Evolutionary conservation across 2,797 vertebrate genomes (phyloP), one percentile per base, ranked within the genome.

Genomic region (Rhynchonycteris naso): DNA sequence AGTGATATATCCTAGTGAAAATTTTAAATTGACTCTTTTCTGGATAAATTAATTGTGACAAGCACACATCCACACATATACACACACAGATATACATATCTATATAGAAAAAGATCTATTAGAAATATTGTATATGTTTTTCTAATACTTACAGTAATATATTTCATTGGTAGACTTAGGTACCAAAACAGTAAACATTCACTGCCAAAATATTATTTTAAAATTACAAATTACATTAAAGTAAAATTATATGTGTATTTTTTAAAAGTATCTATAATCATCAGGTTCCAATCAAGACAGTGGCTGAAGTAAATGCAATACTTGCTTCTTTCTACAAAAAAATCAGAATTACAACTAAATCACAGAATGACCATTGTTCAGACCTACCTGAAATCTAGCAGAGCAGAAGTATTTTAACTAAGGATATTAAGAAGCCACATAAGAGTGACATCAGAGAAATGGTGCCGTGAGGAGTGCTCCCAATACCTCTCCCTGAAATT

Each of bases 31-130:
- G 5, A 1, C 5, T 74, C 74, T 93, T 10, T 14, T 74, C 15
- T 56, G 52, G 1, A 35, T 18, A 74, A 4, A n/a, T 30, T 35
- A 56, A 2, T 69, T 82, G 4, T 65, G 22, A 83, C 14, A 58
- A 71, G 7, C 1, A 28, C 3, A 15, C 14, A 61, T 4, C 3
- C 4, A n/a, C 3, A 69, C n/a, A n/a, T 0, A 2, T 0, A 74
- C 26, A 69, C 50, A 52, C 47, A 19, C 43, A 65, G 1, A 24
- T 22, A 12, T 38, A 43, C 1, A 15, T 71, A 66, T 2, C 52
- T 78, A 12, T 7, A 33, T 13, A 75, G 9, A 24, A 3, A 79
- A 26, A 68, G 13, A 35, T 18, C 28, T 65, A 50, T 65, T 65
- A 30, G 43, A n/a, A 82, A 82, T 2, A 19, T 78, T 56, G 30